phyloP scores from a whole-genome alignment of 1,140 invertebrate species.

The Bombus ignitus region DNA sequence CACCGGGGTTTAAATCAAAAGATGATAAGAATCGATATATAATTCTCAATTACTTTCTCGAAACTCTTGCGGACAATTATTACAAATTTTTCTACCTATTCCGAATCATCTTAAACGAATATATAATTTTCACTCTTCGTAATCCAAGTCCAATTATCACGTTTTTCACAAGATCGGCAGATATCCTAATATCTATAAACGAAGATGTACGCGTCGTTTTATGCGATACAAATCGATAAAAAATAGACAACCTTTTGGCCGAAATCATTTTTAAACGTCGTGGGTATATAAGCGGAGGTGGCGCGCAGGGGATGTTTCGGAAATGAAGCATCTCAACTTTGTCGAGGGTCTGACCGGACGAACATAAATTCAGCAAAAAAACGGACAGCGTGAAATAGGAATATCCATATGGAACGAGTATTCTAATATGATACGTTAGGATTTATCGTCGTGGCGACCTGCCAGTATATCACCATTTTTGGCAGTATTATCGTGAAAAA shows the following conservation, averaged over 20 bases:
- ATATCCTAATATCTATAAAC: background rate
- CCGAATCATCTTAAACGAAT: background rate
- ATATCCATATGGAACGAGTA: constrained; percentile 23
- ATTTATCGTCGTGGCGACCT: constrained; percentile 38
- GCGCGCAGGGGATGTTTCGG: background rate
- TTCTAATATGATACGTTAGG: constrained; percentile 43
- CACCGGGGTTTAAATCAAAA: no score
- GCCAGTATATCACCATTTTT: constrained; percentile 41
- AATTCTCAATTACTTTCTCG: background rate
- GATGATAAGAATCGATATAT: background rate
- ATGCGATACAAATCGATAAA: background rate
- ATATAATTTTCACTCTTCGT: background rate
- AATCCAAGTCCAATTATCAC: background rate
- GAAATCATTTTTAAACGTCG: background rate
- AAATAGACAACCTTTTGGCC: background rate
- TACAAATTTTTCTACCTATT: no score
- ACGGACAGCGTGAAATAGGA: constrained; percentile 38
- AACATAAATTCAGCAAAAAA: constrained; percentile 39
- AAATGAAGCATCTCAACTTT: background rate
- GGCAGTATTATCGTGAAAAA: constrained; percentile 35
- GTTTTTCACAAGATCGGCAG: background rate
- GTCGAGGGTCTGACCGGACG: background rate
- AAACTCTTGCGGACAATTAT: background rate
- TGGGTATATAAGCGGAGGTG: no score
- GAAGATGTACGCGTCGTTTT: no score